Base-by-base conservation (phyloP, 2,888 invertebrate species). In the Conistra vaccinii region DNA sequence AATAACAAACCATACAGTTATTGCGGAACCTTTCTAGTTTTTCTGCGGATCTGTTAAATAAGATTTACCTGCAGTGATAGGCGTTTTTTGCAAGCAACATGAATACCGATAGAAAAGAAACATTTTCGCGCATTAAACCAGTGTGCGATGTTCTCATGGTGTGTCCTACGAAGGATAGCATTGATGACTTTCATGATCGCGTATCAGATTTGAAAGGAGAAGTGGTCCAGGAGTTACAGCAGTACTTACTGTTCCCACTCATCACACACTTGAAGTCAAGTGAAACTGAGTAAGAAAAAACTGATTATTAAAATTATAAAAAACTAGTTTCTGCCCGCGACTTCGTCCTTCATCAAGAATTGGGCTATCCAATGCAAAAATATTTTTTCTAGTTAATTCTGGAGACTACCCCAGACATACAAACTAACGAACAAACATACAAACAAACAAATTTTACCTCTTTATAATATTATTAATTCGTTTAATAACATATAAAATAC, bases 171-270 rank as follows among this genome's bases (percentile, higher is more conserved):
- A 85, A 91, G 42, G 93, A 95, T 48, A 94, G 91, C 75, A 91
- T 96, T 48, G 82, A 85, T 14, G 88, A 92, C 45, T 94, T 97
- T 78, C 88, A 88, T 5, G 79, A 87, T 9, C 82, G 90, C 32
- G 89, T 96, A 9, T 84, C 89, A n/a, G 92, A 91, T 39, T 87
- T 97, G 76, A 93, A 95, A 60, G 89, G 90, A 39, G 93, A 94
- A 66, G 91, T 94, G 4, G 86, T 97, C 3, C 96, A 97, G 76
- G 96, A 96, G 80, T 89, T 97, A 39, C 96, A 96, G 57, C 96
- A 96, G 78, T 97, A 97, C 85, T 91, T 97, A 76, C 88, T 97
- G 62, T 96, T 96, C 81, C 97, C 97, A 0, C 91, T 97, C 45
- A 92, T 95, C 62, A 93, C 94, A 3, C 95, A 95, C 82, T 87